Percentiles rank a stretch among this genome's conserved stretches.
Evolutionary conservation across 2,113 vertebrate species (phyloP).

Genomic region (Leuciscus idus): DNA sequence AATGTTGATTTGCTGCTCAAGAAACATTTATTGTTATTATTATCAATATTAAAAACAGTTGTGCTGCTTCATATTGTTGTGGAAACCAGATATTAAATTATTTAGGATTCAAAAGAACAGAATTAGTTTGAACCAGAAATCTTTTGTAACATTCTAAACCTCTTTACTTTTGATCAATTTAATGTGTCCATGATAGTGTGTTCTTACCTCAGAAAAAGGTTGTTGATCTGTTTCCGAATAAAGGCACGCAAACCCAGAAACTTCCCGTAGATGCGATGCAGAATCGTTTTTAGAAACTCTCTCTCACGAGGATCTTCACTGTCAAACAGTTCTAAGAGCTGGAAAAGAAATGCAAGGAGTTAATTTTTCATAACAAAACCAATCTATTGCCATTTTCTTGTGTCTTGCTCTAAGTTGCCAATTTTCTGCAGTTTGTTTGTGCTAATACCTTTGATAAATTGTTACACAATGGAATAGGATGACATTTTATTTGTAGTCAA

Average conservation of each 20-base stretch:
- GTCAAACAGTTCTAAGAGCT: slow-evolving; percentile 97
- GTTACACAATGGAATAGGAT: neutral
- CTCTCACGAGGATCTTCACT: slow-evolving; percentile 97
- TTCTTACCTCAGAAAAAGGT: slow-evolving; percentile 92
- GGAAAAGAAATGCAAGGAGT: slow-evolving; percentile 42
- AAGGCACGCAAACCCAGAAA: slow-evolving; percentile 96
- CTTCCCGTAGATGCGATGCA: slow-evolving; percentile 97
- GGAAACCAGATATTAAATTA: neutral
- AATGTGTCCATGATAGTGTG: neutral
- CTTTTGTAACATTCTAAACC: neutral
- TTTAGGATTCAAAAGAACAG: neutral
- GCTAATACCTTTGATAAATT: neutral
- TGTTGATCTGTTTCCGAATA: slow-evolving; percentile 99
- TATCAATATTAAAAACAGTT: neutral
- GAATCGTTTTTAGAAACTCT: slow-evolving; percentile 95
- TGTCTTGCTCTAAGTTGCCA: neutral
- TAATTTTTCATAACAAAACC: neutral
- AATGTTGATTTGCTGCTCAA: neutral
- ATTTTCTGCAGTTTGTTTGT: neutral
- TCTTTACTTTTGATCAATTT: neutral
- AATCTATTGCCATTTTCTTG: neutral
- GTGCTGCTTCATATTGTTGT: neutral
- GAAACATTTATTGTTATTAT: too few species aligned
- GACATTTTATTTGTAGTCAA: neutral
- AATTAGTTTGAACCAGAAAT: neutral